phyloP scores from a whole-genome alignment of 2,888 invertebrate genomes.

The Limnephilus lunatus region DNA sequence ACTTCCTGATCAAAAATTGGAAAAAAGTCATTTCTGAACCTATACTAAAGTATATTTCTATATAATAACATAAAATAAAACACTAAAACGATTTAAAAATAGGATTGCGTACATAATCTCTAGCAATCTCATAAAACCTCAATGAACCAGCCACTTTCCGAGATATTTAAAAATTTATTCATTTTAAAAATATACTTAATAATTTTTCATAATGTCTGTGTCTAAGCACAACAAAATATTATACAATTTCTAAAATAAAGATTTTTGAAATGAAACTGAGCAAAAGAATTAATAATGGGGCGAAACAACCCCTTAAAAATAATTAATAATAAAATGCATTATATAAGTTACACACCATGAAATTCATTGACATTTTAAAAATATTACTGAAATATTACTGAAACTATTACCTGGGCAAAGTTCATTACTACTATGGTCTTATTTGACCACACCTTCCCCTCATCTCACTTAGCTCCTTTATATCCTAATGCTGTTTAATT shows the following conservation, averaged over 20 bases:
- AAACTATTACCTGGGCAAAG: not conserved
- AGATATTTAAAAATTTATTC: not conserved
- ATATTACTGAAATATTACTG: not conserved
- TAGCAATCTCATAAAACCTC: not conserved
- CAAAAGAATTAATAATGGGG: not conserved
- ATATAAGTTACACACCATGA: too few relatives aligned
- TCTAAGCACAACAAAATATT: not conserved
- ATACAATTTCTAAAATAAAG: not conserved
- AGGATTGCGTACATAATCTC: not conserved
- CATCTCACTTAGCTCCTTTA: too few relatives aligned
- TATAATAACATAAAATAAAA: not conserved
- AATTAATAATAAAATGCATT: not conserved
- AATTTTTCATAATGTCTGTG: not conserved
- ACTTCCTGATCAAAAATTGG: not conserved
- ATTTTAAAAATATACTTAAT: not conserved
- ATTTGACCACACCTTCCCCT: not conserved
- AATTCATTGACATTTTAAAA: too few relatives aligned
- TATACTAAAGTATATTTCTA: not conserved
- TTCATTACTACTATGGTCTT: not conserved
- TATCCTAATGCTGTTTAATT: too few relatives aligned
- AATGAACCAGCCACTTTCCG: not conserved
- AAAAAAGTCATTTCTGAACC: not conserved
- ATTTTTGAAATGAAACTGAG: not conserved
- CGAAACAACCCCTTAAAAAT: not conserved
- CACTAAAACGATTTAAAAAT: not conserved